Base-by-base conservation (phyloP, 2,797 vertebrate genomes). In the Acipenser ruthenus region DNA sequence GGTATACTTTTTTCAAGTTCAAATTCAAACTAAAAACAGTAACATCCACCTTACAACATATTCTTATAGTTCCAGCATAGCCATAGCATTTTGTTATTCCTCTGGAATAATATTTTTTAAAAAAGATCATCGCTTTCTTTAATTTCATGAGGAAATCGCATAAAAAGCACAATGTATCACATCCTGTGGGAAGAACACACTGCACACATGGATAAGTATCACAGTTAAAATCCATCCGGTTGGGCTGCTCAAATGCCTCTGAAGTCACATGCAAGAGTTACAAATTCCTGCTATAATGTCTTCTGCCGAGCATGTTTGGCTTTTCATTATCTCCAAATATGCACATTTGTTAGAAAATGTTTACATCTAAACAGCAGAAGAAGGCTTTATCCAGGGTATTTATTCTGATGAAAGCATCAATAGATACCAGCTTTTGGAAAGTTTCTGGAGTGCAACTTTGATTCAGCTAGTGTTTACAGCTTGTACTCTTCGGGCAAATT, bases 401-500 rank as follows among this genome's bases (percentile, higher is more conserved):
- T 55, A 55, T 55, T 55, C 53, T 55, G 53, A 55, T 3, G 53
- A n/a, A 6, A 55, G 53, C n/a, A n/a, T 5, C 53, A 55, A 55
- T 1, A n/a, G 53, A 55, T 55, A 10, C 10, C 53, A 55, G 53
- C 53, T 55, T 55, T 62, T 23, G 6, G 11, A 62, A 48, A 62
- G 60, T 62, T 62, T 55, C 53, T 10, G 53, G 9, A 62, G 60
- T 62, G 6, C 8, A 37, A 10, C 18, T 12, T 62, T 37, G 47
- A 62, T 62, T 10, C n/a, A 10, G 15, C 10, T 3, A 3, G 37
- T 62, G 7, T 62, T 47, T 62, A 62, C 47, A 48, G 23, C 18
- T 23, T 62, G 18, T 48, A 15, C 9, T 37, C 9, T 62, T 62
- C 15, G 37, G 60, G 60, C 18, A 37, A 62, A 18, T 81, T 78